Evolutionary conservation across 1,140 invertebrate species (phyloP).

Genomic region (Macrosteles quadrilineatus): DNA sequence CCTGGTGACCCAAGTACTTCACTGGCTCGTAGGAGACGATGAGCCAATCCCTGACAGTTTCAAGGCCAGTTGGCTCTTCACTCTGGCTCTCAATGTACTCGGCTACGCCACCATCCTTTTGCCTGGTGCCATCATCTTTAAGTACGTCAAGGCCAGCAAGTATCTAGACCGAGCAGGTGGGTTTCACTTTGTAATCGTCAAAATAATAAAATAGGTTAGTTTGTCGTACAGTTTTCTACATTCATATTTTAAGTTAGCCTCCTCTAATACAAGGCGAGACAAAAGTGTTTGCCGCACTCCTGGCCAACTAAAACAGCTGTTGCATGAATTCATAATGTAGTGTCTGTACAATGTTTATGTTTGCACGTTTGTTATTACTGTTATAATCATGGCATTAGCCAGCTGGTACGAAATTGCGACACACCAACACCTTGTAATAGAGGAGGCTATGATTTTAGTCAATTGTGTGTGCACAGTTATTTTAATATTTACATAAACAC

Average conservation of each 20-base stretch:
- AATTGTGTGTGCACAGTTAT: no score
- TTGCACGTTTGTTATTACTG: no score
- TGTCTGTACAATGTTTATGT: no score
- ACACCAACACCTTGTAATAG: no score
- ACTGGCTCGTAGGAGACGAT: constrained; percentile 17
- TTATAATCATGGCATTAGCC: no score
- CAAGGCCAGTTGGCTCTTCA: constrained; percentile 71
- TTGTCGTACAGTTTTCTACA: not conserved
- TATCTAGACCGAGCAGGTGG: constrained; percentile 80
- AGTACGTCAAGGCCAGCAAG: constrained; percentile 76
- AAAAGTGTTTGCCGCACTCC: no score
- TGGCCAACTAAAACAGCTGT: no score
- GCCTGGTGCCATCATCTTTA: constrained; percentile 82
- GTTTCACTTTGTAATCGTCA: constrained; percentile 42
- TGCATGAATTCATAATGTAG: no score
- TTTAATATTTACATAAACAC: no score
- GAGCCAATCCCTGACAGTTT: constrained; percentile 23
- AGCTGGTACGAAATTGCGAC: no score
- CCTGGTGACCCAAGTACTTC: not conserved
- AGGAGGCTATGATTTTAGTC: no score
- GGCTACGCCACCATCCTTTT: constrained; percentile 89
- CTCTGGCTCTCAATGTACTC: constrained; percentile 75
- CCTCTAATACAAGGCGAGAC: not conserved
- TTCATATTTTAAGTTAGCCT: constrained; percentile 1
- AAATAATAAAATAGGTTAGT: not conserved